Conservation (phyloP, 2,888 invertebrate species). For the Unio pictorum region DNA sequence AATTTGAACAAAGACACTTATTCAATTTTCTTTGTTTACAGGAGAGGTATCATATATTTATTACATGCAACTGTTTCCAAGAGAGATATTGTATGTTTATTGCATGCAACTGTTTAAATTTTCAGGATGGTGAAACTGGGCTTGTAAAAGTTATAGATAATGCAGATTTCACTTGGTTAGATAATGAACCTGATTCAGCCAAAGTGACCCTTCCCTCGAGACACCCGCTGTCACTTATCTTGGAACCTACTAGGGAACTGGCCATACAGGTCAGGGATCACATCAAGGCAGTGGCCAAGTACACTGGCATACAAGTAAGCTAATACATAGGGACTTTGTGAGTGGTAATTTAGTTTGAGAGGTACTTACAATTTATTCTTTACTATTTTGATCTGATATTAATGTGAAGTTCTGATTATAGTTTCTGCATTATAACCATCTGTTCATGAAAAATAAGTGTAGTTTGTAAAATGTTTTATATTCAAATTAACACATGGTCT, state of each 20-base stretch:
- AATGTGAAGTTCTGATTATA: too few relatives aligned
- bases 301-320: slow-evolving; percentile 80
- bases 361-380: too few relatives aligned
- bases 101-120: background rate
- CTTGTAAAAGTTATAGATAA: slow-evolving; percentile 58
- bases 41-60: too few relatives aligned
- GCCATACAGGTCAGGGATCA: slow-evolving; percentile 95
- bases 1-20: too few relatives aligned
- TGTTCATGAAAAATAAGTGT: too few relatives aligned
- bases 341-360: background rate
- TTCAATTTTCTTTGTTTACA: too few relatives aligned
- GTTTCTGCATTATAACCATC: too few relatives aligned
- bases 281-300: slow-evolving; percentile 82
- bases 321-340: slow-evolving; percentile 71
- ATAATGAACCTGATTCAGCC: slow-evolving; percentile 1
- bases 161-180: slow-evolving; percentile 50
- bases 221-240: slow-evolving; percentile 79
- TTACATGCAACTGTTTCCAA: too few relatives aligned
- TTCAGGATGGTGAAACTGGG: slow-evolving; percentile 44
- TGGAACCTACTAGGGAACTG: slow-evolving; percentile 96
- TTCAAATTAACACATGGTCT: too few relatives aligned
- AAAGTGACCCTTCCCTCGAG: background rate
- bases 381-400: too few relatives aligned
- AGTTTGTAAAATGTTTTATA: too few relatives aligned
- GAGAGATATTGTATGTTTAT: too few relatives aligned